Conservation (phyloP, 1,140 invertebrate species). For the Proctacanthus coquilletti region DNA sequence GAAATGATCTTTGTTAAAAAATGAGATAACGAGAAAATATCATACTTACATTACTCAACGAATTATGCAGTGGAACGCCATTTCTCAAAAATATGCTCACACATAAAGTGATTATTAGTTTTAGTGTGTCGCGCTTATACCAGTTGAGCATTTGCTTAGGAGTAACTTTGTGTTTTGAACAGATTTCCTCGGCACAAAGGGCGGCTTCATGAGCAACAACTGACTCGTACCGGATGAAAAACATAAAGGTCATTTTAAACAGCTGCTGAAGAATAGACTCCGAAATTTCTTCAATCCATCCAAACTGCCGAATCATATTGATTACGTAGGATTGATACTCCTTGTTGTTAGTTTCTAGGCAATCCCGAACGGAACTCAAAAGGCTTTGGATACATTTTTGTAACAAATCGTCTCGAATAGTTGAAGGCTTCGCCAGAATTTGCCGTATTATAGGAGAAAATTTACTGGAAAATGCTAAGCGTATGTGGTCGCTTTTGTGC, state of each 20-base stretch:
- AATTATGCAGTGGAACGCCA: slow-evolving; percentile 31
- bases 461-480: not conserved
- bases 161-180: slow-evolving; percentile 36
- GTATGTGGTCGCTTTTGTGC: not conserved
- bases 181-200: slow-evolving; percentile 41
- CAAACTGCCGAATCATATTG: slow-evolving; percentile 36
- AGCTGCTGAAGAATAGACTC: slow-evolving; percentile 35
- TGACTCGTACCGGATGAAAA: slow-evolving; percentile 46
- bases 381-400: slow-evolving; percentile 35
- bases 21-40: too few relatives aligned
- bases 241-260: slow-evolving; percentile 44
- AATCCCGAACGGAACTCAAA: slow-evolving; percentile 31
- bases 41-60: slow-evolving; percentile 30
- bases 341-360: slow-evolving; percentile 35
- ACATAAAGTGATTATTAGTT: slow-evolving; percentile 39
- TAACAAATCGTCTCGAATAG: slow-evolving; percentile 31
- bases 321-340: slow-evolving; percentile 37
- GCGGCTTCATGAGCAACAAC: slow-evolving; percentile 41
- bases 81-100: slow-evolving; percentile 38
- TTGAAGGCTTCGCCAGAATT: slow-evolving; percentile 14
- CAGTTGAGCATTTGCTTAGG: slow-evolving; percentile 45
- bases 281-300: slow-evolving; percentile 20
- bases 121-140: slow-evolving; percentile 48
- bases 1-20: too few relatives aligned
- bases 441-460: not conserved